Conservation (phyloP, 2,113 vertebrate genomes). For the Semicossyphus pulcher region DNA sequence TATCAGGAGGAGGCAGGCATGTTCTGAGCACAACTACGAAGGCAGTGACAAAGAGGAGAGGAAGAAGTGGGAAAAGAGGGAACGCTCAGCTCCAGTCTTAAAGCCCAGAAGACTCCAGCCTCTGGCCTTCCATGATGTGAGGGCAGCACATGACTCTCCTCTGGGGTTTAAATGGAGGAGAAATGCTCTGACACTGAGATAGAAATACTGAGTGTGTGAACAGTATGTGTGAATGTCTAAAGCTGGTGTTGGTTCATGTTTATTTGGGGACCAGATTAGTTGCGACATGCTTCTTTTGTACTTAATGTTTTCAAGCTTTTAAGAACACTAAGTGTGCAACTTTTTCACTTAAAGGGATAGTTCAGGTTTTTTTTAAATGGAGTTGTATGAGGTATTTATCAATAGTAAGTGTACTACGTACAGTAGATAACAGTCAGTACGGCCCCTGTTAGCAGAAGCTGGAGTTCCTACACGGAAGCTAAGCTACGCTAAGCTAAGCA, state of each 20-base stretch:
- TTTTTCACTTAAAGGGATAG: not conserved
- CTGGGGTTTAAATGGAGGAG: slow-evolving; percentile 21
- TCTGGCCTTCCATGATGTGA: slow-evolving; percentile 6
- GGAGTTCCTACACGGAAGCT: too few relatives aligned
- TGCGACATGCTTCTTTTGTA: not conserved
- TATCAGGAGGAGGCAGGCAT: not conserved
- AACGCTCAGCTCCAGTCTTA: not conserved
- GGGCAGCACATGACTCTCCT: not conserved
- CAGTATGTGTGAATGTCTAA: not conserved
- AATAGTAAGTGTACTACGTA: too few relatives aligned
- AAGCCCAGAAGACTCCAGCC: slow-evolving; percentile 7
- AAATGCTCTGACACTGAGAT: not conserved
- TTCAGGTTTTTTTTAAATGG: too few relatives aligned
- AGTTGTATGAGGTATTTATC: too few relatives aligned
- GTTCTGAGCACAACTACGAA: not conserved
- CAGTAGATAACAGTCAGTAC: too few relatives aligned
- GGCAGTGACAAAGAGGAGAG: not conserved
- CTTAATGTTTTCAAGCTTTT: slow-evolving; percentile 1
- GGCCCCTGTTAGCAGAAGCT: too few relatives aligned
- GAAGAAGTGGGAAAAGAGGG: not conserved
- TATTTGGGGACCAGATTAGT: slow-evolving; percentile 5
- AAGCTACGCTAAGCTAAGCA: too few relatives aligned
- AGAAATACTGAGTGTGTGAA: not conserved
- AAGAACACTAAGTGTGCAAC: not conserved
- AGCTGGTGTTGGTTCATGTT: not conserved